These are phyloP conservation scores for Tetrao urogallus DNA, from an alignment of 2,113 vertebrate genomes.

Conservation along the genomic window DNA sequence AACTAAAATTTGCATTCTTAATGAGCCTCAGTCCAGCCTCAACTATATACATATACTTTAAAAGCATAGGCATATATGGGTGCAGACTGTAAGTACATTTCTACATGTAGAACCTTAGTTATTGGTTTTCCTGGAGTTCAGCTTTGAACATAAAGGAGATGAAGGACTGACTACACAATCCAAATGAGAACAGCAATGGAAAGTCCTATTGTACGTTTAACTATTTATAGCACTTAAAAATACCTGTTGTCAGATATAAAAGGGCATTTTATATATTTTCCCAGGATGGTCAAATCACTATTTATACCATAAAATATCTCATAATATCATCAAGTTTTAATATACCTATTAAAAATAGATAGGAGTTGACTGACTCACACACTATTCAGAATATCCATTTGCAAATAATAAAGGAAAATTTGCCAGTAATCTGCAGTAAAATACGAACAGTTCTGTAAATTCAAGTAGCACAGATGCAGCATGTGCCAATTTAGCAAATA, in stretches of 20 bases:
- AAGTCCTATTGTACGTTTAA: background rate
- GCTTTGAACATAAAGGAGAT: background rate
- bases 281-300: background rate
- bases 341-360: background rate
- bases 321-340: background rate
- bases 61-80: background rate
- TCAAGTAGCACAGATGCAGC: slow-evolving; percentile 35
- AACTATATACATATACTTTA: rapidly evolving
- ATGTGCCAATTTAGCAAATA: slow-evolving; percentile 50
- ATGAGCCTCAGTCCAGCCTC: background rate
- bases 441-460: slow-evolving; percentile 35
- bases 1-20: background rate
- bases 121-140: background rate
- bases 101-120: background rate
- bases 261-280: background rate
- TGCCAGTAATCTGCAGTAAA: slow-evolving; percentile 53
- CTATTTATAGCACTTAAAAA: background rate
- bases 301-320: background rate
- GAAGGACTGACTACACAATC: background rate
- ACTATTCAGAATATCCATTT: slow-evolving; percentile 21
- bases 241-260: background rate
- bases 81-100: background rate
- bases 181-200: background rate
- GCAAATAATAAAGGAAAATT: slow-evolving; percentile 57
- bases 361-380: background rate